Conservation (phyloP, 2,113 vertebrate species). For the Corynorhinus townsendii region DNA sequence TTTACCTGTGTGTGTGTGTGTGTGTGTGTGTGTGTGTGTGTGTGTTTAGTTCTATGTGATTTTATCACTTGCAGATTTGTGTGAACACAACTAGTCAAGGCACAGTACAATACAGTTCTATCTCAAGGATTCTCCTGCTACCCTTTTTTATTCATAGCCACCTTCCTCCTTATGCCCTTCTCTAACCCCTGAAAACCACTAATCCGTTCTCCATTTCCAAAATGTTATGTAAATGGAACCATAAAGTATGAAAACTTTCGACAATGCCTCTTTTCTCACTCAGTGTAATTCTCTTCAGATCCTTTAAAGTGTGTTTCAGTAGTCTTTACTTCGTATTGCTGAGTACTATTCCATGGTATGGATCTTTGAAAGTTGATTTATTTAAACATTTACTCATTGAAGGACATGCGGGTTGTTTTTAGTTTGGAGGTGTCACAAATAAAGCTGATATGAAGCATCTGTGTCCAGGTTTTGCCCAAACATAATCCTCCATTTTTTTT, state of each 20-base stretch:
- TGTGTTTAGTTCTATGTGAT: not conserved
- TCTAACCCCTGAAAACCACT: not conserved
- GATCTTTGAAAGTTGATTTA: not conserved
- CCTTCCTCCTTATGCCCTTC: not conserved
- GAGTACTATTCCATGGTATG: not conserved
- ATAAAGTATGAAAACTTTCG: not conserved
- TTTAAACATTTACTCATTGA: not conserved
- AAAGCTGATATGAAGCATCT: not conserved
- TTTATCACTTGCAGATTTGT: not conserved
- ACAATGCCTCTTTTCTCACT: not conserved
- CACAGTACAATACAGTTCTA: not conserved
- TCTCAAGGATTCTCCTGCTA: not conserved
- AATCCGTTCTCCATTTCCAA: not conserved
- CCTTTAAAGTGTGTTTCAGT: not conserved
- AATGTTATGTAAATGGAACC: not conserved
- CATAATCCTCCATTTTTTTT: not conserved
- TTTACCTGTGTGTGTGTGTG: not conserved
- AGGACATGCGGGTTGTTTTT: not conserved
- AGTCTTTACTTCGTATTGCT: not conserved
- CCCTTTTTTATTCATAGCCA: not conserved
- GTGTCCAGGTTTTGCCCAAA: not conserved
- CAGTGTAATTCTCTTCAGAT: not conserved
- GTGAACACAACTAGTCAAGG: not conserved
- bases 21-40: not conserved
- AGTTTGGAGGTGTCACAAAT: not conserved